Percentiles rank a stretch among this genome's conserved stretches.
These are phyloP conservation scores for Zaprionus ornatus DNA, from an alignment of 1,140 invertebrate genomes.

Conservation along the genomic window DNA sequence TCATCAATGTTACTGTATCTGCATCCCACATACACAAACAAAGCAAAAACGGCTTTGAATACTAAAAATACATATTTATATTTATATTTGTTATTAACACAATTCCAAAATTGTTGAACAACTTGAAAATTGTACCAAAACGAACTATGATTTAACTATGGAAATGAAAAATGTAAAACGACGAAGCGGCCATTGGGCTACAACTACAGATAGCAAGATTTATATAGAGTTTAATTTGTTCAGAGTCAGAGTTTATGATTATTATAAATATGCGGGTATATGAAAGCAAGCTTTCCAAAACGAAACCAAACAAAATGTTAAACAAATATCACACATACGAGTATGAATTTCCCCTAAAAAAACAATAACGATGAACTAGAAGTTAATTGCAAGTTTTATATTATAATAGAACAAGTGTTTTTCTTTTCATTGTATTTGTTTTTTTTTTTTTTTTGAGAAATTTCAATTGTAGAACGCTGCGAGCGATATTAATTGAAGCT, in stretches of 20 bases:
- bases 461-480: constrained; percentile 28
- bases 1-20: constrained; percentile 61
- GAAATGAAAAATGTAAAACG: constrained; percentile 17
- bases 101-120: constrained; percentile 43
- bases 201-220: constrained; percentile 7
- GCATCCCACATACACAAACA: constrained; percentile 25
- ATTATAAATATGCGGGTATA: constrained; percentile 28
- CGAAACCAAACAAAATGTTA: constrained; percentile 17
- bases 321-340: constrained; percentile 30
- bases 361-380: constrained; percentile 38
- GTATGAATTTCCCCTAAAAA: constrained; percentile 34
- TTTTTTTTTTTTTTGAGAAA: constrained; percentile 19
- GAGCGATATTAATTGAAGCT: constrained; percentile 28
- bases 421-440: constrained; percentile 19
- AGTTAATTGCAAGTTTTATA: constrained; percentile 32
- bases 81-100: constrained; percentile 47
- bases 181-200: constrained; percentile 21
- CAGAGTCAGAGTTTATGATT: constrained; percentile 15
- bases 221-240: constrained; percentile 21
- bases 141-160: constrained; percentile 10
- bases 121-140: constrained; percentile 16
- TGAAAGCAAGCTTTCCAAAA: constrained; percentile 46
- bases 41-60: constrained; percentile 40
- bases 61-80: constrained; percentile 14
- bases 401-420: constrained; percentile 35